A percentile compares a stretch with the other conserved stretches of the same genome.
Conservation (phyloP, 2,888 invertebrate genomes). For the Leuctra nigra region DNA sequence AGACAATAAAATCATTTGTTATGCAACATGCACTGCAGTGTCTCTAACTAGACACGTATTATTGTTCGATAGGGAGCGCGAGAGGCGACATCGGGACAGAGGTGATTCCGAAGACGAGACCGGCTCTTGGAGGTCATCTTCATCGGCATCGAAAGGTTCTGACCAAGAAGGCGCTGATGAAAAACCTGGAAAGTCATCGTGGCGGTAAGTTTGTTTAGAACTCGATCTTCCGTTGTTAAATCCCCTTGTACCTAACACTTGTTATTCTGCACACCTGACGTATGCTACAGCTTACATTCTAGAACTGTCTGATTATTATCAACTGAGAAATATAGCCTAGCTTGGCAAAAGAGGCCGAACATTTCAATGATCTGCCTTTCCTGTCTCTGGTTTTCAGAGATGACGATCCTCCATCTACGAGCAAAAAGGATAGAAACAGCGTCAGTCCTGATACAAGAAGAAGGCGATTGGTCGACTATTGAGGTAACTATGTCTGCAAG, state of each 20-base stretch:
- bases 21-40: too few species aligned
- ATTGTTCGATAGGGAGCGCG: conserved; percentile 61
- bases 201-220: not conserved
- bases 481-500: not conserved
- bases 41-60: too few species aligned
- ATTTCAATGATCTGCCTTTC: too few species aligned
- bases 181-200: not conserved
- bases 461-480: not conserved
- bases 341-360: not conserved
- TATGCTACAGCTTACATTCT: not conserved
- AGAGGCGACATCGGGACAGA: conserved; percentile 64
- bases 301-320: not conserved
- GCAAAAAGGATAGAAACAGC: not conserved
- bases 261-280: not conserved
- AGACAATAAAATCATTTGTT: too few species aligned
- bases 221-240: not conserved
- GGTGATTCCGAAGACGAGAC: conserved; percentile 39
- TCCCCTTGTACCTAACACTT: too few species aligned
- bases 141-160: conserved; percentile 39
- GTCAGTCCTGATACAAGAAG: not conserved
- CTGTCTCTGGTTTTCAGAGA: too few species aligned
- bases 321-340: not conserved
- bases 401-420: too few species aligned
- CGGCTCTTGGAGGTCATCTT: conserved; percentile 35
- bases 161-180: not conserved